Evolutionary conservation across 2,888 invertebrate species (phyloP).

Genomic region (Tiphia femorata): DNA sequence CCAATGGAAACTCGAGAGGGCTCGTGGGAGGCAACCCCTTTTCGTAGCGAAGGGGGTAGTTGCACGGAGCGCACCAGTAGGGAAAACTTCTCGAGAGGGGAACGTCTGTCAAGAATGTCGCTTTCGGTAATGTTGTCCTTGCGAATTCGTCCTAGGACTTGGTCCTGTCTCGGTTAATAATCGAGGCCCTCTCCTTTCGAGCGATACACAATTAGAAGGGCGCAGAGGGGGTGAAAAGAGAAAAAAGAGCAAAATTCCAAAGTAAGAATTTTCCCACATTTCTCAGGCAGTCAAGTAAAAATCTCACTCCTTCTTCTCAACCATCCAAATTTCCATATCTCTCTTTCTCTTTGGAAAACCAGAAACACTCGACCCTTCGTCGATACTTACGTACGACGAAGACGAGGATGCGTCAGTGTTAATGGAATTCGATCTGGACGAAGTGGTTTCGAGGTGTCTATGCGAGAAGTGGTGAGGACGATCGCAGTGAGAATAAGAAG

Average conservation of each 20-base stretch:
- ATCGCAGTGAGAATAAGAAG: too few relatives aligned
- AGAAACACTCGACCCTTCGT: not conserved
- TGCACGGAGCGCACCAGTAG: not conserved
- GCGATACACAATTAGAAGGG: too few relatives aligned
- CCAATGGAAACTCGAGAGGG: constrained; percentile 39
- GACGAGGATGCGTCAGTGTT: constrained; percentile 12
- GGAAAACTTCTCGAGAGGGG: constrained; percentile 22
- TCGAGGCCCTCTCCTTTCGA: too few relatives aligned
- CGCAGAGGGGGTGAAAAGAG: too few relatives aligned
- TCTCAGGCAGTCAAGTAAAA: too few relatives aligned
- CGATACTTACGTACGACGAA: not conserved
- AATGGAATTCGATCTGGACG: constrained; percentile 46
- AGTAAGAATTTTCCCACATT: too few relatives aligned
- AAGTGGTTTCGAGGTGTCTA: constrained; percentile 36
- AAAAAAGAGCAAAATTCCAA: too few relatives aligned
- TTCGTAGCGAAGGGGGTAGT: not conserved
- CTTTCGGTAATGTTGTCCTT: too few relatives aligned
- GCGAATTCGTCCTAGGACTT: constrained; percentile 20
- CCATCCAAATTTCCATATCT: too few relatives aligned
- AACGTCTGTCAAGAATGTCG: constrained; percentile 27
- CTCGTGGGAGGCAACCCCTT: constrained; percentile 11
- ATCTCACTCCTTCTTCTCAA: too few relatives aligned
- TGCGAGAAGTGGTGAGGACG: constrained; percentile 11
- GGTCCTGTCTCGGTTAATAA: constrained; percentile 2
- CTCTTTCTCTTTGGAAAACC: not conserved